phyloP scores from a whole-genome alignment of 2,113 vertebrate genomes.

The Hemibagrus wyckioides region DNA sequence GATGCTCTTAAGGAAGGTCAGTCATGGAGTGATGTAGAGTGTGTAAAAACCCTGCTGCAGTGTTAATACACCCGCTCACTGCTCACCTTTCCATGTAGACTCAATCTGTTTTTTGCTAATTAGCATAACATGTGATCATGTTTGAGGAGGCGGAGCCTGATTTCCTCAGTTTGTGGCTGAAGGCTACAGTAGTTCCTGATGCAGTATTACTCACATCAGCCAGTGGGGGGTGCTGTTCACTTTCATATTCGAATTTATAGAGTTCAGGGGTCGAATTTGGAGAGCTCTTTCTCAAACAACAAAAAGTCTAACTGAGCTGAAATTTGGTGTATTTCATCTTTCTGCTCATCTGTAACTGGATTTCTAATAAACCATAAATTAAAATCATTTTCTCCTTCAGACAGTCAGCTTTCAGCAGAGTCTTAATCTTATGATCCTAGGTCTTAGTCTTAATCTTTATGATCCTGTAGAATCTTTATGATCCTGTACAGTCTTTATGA shows the following conservation, averaged over 20 bases:
- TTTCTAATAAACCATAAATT: background rate
- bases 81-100: no score
- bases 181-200: background rate
- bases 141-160: background rate
- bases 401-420: background rate
- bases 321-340: background rate
- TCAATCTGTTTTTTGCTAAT: background rate
- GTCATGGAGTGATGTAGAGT: background rate
- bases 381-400: background rate
- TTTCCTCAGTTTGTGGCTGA: background rate
- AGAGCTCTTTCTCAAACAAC: background rate
- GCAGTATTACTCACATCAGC: background rate
- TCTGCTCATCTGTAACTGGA: background rate
- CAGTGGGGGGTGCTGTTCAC: no score
- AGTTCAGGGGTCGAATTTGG: no score
- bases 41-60: background rate
- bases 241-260: no score
- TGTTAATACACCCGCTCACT: background rate
- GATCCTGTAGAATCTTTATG: no score
- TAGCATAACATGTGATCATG: background rate
- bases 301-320: background rate
- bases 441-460: background rate
- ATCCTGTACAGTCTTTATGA: no score
- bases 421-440: no score
- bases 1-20: constrained; percentile 85